A percentile compares a stretch with the other conserved stretches of the same genome.
These are phyloP conservation scores for Thereva nobilitata DNA, from an alignment of 2,888 invertebrate genomes.

Conservation along the genomic window DNA sequence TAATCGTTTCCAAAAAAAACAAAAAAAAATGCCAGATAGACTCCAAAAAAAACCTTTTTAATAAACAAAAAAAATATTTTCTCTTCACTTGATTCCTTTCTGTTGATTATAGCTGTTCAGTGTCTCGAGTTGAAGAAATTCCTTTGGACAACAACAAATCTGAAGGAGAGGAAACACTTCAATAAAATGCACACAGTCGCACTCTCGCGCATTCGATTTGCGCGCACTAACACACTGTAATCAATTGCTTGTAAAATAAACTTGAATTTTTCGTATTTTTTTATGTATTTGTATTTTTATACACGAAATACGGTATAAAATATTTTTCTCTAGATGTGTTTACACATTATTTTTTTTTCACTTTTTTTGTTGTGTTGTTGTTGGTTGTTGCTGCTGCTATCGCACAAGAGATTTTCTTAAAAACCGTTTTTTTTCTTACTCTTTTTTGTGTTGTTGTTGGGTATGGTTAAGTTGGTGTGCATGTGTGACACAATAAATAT, in stretches of 20 bases:
- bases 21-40: too few species aligned
- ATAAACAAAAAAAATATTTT: not conserved
- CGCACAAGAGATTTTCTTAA: too few species aligned
- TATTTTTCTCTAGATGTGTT: not conserved
- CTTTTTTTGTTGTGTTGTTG: not conserved
- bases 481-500: slow-evolving; percentile 31
- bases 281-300: not conserved
- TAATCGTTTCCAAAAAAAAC: too few species aligned
- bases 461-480: not conserved
- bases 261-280: slow-evolving; percentile 18
- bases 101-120: slow-evolving; percentile 14
- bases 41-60: too few species aligned
- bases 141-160: slow-evolving; percentile 32
- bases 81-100: slow-evolving; percentile 25
- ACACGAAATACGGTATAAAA: not conserved
- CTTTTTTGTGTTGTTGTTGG: not conserved
- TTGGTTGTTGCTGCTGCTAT: not conserved
- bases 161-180: not conserved
- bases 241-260: not conserved
- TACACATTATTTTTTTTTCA: slow-evolving; percentile 9
- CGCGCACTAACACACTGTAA: slow-evolving; percentile 4
- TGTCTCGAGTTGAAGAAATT: slow-evolving; percentile 27
- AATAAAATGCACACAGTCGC: slow-evolving; percentile 8
- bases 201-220: slow-evolving; percentile 13
- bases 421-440: slow-evolving; percentile 8